Percentiles rank a stretch among this genome's conserved stretches.
These are phyloP conservation scores for Hydra vulgaris DNA, from an alignment of 30 jellyfish, hydroid and myxozoan species.

Conservation along the genomic window DNA sequence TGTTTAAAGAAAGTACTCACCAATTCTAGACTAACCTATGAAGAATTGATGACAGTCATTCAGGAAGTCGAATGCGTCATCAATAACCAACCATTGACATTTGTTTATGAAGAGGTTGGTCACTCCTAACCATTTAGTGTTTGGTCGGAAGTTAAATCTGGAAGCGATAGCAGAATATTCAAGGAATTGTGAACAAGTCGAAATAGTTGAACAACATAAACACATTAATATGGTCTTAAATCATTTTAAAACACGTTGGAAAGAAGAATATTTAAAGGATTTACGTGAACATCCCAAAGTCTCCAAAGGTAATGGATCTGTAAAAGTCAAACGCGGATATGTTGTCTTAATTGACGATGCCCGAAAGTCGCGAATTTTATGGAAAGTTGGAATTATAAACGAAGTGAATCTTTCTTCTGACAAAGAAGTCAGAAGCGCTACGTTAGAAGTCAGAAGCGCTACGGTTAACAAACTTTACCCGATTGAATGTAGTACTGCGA, in stretches of 20 bases:
- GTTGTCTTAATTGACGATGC: background rate
- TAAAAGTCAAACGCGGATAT: background rate
- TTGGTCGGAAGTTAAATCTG: background rate
- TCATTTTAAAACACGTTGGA: background rate
- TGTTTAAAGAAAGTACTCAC: background rate
- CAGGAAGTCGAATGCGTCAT: constrained; percentile 2
- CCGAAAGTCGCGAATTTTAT: background rate
- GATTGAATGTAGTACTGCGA: background rate
- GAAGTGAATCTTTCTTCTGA: background rate
- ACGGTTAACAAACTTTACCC: background rate
- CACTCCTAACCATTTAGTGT: constrained; percentile 9
- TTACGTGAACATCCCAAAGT: background rate
- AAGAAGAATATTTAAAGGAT: background rate
- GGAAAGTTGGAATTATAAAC: background rate
- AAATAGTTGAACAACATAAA: background rate
- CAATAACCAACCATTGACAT: constrained; percentile 11
- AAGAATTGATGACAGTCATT: background rate
- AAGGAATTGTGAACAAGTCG: background rate
- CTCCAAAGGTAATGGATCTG: background rate
- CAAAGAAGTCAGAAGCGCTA: background rate
- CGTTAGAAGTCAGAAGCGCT: background rate
- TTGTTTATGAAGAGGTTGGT: constrained; percentile 1
- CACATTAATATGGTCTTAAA: background rate
- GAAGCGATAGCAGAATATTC: background rate
- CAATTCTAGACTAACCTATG: background rate